Percentiles rank a stretch among this genome's conserved stretches.
Conservation (phyloP, 2,113 vertebrate species). For the Mola mola region DNA sequence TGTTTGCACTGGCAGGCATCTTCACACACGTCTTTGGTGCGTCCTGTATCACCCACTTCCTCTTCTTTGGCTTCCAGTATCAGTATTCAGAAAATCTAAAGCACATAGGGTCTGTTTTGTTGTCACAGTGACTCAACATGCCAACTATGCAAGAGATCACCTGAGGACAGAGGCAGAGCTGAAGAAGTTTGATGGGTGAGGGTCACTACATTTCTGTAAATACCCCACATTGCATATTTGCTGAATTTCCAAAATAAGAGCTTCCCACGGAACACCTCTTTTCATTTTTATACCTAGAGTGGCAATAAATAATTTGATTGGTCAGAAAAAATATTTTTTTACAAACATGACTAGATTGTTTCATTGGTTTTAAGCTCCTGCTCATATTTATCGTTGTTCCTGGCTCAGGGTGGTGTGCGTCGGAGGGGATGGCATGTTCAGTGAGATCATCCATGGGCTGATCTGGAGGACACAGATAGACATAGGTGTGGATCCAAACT, state of each 20-base stretch:
- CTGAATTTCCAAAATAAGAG: conserved; percentile 18
- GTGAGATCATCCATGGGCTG: conserved; percentile 93
- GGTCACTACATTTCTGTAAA: background rate
- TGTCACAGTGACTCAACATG: conserved; percentile 88
- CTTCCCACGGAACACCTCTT: background rate
- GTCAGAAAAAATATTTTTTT: too few relatives aligned
- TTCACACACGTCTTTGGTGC: conserved; percentile 89
- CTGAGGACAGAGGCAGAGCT: conserved; percentile 85
- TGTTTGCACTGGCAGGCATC: conserved; percentile 88
- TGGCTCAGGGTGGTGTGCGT: conserved; percentile 90
- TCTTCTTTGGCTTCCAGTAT: background rate
- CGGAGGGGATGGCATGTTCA: conserved; percentile 97
- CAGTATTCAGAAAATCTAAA: background rate
- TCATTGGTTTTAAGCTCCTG: background rate
- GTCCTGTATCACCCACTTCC: conserved; percentile 13
- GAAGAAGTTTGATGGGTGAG: conserved; percentile 94
- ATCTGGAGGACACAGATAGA: conserved; percentile 88
- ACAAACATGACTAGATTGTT: too few relatives aligned
- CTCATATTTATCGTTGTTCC: background rate
- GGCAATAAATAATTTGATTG: too few relatives aligned
- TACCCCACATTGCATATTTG: background rate
- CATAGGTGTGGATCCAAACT: conserved; percentile 85
- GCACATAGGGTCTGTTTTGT: conserved; percentile 47
- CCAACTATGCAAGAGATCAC: conserved; percentile 92
- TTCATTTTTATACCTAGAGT: too few relatives aligned